phyloP scores from a whole-genome alignment of 2,113 vertebrate species.

The Vireo altiloquus region DNA sequence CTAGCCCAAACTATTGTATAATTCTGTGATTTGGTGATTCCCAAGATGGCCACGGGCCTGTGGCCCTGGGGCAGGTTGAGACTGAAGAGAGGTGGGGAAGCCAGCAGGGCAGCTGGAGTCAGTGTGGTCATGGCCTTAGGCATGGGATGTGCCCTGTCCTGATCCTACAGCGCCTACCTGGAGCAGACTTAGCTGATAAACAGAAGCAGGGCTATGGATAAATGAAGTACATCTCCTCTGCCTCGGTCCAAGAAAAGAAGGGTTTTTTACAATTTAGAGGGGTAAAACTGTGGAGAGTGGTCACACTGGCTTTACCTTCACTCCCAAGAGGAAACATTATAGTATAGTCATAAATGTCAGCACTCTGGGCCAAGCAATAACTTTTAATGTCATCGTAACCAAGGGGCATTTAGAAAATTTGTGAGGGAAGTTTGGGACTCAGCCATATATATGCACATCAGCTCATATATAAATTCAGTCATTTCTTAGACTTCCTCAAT shows the following conservation, averaged over 20 bases:
- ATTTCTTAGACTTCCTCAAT: neutral
- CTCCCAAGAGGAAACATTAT: neutral
- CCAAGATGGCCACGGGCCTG: neutral
- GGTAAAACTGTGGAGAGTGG: neutral
- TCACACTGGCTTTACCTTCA: neutral
- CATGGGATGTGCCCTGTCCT: neutral
- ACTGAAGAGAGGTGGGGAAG: neutral
- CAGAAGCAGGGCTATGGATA: neutral
- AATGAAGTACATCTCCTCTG: neutral
- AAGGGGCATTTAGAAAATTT: neutral
- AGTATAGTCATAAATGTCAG: neutral
- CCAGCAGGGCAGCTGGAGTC: neutral
- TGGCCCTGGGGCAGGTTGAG: neutral
- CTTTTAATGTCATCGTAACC: neutral
- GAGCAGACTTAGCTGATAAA: neutral
- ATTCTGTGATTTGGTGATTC: neutral
- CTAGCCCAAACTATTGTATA: neutral
- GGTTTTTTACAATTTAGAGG: neutral
- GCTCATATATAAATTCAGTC: neutral
- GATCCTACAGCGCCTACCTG: neutral
- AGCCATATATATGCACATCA: neutral
- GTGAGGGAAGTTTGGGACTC: neutral
- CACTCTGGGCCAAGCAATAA: neutral
- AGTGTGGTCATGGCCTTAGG: rapidly evolving
- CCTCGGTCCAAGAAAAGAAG: neutral